phyloP scores from a whole-genome alignment of 2,113 vertebrate species.

The Catharus fuscescens region DNA sequence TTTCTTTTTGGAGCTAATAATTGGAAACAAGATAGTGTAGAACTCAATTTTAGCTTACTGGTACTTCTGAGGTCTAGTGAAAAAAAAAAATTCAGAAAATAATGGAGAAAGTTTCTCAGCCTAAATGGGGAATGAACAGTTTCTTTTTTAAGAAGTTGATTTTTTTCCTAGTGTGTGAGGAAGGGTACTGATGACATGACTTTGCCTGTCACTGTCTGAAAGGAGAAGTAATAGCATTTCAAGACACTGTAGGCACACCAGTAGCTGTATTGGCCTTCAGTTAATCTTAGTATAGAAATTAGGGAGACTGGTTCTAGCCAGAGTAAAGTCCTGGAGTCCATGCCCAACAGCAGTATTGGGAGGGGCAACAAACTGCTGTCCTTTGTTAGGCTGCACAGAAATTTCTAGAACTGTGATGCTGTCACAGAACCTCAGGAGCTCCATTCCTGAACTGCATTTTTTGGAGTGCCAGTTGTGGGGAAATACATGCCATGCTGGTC shows the following conservation, averaged over 20 bases:
- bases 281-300: background rate
- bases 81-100: background rate
- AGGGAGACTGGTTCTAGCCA: background rate
- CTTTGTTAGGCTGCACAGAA: background rate
- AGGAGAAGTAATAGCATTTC: background rate
- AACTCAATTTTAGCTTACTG: background rate
- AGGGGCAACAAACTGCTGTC: background rate
- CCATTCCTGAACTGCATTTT: background rate
- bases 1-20: background rate
- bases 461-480: background rate
- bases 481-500: background rate
- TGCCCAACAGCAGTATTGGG: background rate
- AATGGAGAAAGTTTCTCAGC: background rate
- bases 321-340: background rate
- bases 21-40: background rate
- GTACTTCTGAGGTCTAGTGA: background rate
- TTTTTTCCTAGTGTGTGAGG: background rate
- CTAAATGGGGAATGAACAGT: background rate
- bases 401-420: background rate
- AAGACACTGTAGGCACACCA: background rate
- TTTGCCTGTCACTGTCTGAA: background rate
- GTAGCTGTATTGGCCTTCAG: background rate
- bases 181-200: background rate
- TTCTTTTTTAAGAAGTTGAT: background rate
- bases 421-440: background rate